Conservation (phyloP, 2,797 vertebrate species). For the Atherinosoma microstoma region DNA sequence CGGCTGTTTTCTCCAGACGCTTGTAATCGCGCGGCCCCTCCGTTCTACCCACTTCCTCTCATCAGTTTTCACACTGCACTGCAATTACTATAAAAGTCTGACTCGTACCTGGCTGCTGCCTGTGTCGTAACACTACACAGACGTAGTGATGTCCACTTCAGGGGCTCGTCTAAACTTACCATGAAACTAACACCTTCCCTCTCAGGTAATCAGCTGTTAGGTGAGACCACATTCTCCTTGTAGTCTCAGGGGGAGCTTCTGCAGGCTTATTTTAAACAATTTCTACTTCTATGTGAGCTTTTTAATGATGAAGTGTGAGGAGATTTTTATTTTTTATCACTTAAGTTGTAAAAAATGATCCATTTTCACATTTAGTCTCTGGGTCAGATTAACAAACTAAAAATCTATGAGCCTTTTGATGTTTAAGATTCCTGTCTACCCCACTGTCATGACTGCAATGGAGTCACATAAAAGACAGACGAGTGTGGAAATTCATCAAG, state of each 20-base stretch:
- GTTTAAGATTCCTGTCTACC: too few species aligned
- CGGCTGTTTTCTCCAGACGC: constrained; percentile 63
- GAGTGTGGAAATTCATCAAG: constrained; percentile 9
- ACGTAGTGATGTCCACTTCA: constrained; percentile 46
- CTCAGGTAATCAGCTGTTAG: constrained; percentile 58
- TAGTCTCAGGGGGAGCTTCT: constrained; percentile 10
- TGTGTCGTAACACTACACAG: constrained; percentile 33
- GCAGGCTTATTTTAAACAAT: constrained; percentile 17
- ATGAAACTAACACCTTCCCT: constrained; percentile 63
- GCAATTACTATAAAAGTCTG: constrained; percentile 49
- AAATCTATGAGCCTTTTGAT: too few species aligned
- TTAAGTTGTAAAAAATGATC: too few species aligned
- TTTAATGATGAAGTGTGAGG: neutral
- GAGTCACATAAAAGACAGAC: neutral
- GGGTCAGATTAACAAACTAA: too few species aligned
- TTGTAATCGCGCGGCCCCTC: constrained; percentile 38
- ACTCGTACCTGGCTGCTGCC: constrained; percentile 22
- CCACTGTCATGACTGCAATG: neutral
- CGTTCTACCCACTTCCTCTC: constrained; percentile 35
- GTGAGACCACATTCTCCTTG: constrained; percentile 22
- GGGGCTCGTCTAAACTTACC: constrained; percentile 58
- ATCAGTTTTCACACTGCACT: constrained; percentile 38
- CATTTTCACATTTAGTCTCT: too few species aligned
- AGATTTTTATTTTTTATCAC: too few species aligned
- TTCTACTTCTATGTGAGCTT: constrained; percentile 9